phyloP scores from a whole-genome alignment of 2,888 invertebrate species.

The Steinernema scapterisci region DNA sequence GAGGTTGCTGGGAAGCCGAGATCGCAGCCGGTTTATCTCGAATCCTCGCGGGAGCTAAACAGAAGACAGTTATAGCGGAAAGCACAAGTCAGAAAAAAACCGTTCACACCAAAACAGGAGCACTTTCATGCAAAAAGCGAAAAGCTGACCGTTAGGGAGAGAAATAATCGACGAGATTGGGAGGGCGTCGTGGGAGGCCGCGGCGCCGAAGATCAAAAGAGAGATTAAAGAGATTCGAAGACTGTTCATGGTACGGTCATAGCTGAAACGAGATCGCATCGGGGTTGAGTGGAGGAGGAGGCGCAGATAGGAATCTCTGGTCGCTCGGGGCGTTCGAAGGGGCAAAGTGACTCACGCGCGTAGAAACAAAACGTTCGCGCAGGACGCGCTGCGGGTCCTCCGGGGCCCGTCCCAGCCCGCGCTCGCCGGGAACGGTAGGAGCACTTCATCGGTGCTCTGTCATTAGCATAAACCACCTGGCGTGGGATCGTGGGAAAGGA shows the following conservation, averaged over 20 bases:
- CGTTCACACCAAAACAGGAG: background rate
- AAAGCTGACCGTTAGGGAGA: slow-evolving; percentile 19
- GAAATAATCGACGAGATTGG: slow-evolving; percentile 31
- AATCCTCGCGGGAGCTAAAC: background rate
- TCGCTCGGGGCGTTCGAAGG: slow-evolving; percentile 29
- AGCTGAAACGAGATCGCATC: slow-evolving; percentile 26
- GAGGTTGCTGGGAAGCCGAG: background rate
- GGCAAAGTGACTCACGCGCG: slow-evolving; percentile 26
- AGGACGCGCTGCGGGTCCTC: background rate
- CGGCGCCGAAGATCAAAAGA: slow-evolving; percentile 10
- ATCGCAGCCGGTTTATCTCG: slow-evolving; percentile 17
- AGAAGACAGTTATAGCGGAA: background rate
- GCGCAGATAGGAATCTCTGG: slow-evolving; percentile 27
- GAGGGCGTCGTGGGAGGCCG: slow-evolving; percentile 16
- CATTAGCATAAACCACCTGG: slow-evolving; percentile 26
- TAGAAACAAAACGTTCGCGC: slow-evolving; percentile 14
- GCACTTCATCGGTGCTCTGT: background rate
- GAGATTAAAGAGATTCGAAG: slow-evolving; percentile 12
- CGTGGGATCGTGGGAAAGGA: slow-evolving; percentile 15
- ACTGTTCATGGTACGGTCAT: slow-evolving; percentile 27
- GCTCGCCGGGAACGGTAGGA: background rate
- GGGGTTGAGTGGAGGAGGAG: background rate
- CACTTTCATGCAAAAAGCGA: slow-evolving; percentile 27
- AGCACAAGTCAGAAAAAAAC: too few species aligned
- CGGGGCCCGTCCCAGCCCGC: background rate